Conservation (phyloP, 2,113 vertebrate genomes). For the Haliaeetus leucogaster region DNA sequence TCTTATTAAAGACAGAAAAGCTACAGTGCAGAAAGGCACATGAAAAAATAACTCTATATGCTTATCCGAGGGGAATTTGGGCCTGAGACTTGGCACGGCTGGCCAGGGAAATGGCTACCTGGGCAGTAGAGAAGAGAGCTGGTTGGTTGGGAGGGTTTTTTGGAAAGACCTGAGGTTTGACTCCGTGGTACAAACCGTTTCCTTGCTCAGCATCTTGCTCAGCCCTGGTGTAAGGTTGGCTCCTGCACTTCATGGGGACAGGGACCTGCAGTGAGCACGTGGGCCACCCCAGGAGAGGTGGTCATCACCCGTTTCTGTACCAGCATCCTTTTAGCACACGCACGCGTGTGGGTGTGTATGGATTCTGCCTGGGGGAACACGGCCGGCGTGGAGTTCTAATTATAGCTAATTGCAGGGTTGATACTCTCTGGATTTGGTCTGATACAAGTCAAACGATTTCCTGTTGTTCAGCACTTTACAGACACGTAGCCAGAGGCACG, state of each 20-base stretch:
- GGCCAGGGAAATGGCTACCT: background rate
- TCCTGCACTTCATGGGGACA: slow-evolving; percentile 4
- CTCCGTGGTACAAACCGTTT: background rate
- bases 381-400: background rate
- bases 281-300: background rate
- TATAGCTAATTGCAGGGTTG: slow-evolving; percentile 4
- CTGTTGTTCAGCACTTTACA: background rate
- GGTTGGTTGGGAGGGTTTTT: background rate
- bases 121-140: background rate
- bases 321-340: fast-evolving
- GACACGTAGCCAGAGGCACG: background rate
- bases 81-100: background rate
- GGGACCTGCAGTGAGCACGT: background rate
- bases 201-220: background rate
- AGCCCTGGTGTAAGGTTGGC: background rate
- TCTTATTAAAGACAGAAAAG: background rate
- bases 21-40: background rate
- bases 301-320: fast-evolving
- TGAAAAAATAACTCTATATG: background rate
- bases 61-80: background rate
- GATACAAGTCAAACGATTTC: background rate
- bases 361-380: background rate
- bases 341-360: background rate
- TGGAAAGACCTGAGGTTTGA: background rate
- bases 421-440: background rate